A percentile compares a stretch with the other conserved stretches of the same genome.
These are phyloP conservation scores for Apodemus speciosus DNA, from an alignment of 2,113 vertebrate genomes.

Conservation along the genomic window DNA sequence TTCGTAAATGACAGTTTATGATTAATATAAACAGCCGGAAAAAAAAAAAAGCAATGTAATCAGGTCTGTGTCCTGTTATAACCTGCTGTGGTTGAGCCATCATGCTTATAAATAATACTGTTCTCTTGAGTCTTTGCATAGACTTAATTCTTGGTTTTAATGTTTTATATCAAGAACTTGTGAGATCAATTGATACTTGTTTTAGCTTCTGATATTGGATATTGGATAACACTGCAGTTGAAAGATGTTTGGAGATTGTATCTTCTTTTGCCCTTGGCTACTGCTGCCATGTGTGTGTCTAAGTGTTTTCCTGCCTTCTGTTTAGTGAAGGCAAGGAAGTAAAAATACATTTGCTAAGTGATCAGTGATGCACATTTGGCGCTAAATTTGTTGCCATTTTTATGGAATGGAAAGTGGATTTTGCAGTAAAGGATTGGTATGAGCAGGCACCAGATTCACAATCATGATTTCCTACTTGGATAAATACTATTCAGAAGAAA, in stretches of 20 bases:
- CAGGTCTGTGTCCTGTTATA: constrained; percentile 56
- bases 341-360: constrained; percentile 64
- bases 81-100: constrained; percentile 70
- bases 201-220: constrained; percentile 66
- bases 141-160: constrained; percentile 68
- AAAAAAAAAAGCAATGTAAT: constrained; percentile 54
- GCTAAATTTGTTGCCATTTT: constrained; percentile 21
- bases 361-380: constrained; percentile 26
- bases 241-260: constrained; percentile 61
- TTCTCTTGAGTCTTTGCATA: constrained; percentile 67
- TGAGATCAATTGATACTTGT: constrained; percentile 51
- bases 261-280: constrained; percentile 56
- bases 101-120: constrained; percentile 52
- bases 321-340: constrained; percentile 50
- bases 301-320: constrained; percentile 66
- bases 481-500: constrained; percentile 61
- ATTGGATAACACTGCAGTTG: constrained; percentile 50
- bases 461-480: constrained; percentile 69
- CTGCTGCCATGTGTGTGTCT: constrained; percentile 23
- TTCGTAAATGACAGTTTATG: constrained; percentile 57
- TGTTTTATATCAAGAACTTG: constrained; percentile 56
- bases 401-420: constrained; percentile 49
- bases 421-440: constrained; percentile 55
- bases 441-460: constrained; percentile 51
- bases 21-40: constrained; percentile 34